Base-by-base conservation (phyloP, 2,888 invertebrate genomes). In the Drosophila diplacantha region DNA sequence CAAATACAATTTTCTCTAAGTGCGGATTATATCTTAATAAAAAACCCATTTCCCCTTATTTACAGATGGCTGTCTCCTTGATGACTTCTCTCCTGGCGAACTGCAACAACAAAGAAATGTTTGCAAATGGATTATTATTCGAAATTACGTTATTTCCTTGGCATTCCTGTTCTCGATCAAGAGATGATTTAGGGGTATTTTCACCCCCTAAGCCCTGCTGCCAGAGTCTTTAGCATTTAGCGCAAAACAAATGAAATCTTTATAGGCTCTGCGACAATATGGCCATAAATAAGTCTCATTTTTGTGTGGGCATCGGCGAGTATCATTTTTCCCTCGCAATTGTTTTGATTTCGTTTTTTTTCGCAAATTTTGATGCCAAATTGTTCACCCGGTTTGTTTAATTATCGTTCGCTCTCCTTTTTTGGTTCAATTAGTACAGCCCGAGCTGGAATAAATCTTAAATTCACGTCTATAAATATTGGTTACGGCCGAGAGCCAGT, bases 281-380 rank as follows among this genome's bases (percentile, higher is more conserved):
- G 43, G 24, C 63, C 61, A 72, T 76, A 80, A 82, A 74, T 82
- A 72, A 41, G 38, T 47, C 52, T 52, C 65, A 51, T 16, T 58
- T 65, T 66, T 34, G 66, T 49, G 66, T 67, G 66, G 66, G 66
- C 58, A 24, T 38, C 35, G 35, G 20, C 16, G 41, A 29, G 22
- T 35, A 43, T 56, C 31, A 54, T 54, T 57, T 44, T 54, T 29
- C 54, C 34, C 24, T n/a, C 49, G n/a, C 16, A 49, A 38, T 16
- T 43, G 7, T 43, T 26, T 62, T 32, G 7, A 41, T 16, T 18
- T 56, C 56, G 12, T 12, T 34, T 57, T 24, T 32, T 32, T 18
- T 9, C 8, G 20, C 8, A 12, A 20, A 5, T 32, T 43, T 32
- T 31, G 20, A 18, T 22, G 22, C n/a, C 16, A 20, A 35, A 26